phyloP scores from a whole-genome alignment of 2,797 vertebrate genomes.

The Salmo trutta region DNA sequence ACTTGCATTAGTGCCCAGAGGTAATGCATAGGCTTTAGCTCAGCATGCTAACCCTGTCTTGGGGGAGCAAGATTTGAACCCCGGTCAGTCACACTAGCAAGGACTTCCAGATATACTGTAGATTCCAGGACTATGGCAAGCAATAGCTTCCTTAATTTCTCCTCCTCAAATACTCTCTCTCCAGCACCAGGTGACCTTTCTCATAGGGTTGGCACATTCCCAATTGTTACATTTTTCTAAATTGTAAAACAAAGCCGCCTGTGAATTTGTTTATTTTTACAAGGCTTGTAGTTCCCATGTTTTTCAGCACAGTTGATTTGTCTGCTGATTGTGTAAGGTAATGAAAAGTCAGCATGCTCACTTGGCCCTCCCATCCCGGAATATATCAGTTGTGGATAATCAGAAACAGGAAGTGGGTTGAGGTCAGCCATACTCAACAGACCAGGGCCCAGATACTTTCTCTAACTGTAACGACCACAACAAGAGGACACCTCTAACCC shows the following conservation, averaged over 20 bases:
- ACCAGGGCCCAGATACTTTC: constrained; percentile 34
- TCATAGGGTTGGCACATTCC: neutral
- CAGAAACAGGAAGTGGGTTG: constrained; percentile 32
- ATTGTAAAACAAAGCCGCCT: neutral
- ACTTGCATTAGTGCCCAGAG: neutral
- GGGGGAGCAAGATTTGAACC: no score
- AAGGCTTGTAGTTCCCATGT: neutral
- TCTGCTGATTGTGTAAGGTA: constrained; percentile 1
- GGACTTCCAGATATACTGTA: neutral
- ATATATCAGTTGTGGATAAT: constrained; percentile 1
- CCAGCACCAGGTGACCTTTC: neutral
- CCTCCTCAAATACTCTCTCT: neutral
- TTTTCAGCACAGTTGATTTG: neutral
- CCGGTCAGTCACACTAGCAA: neutral
- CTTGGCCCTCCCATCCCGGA: constrained; percentile 16
- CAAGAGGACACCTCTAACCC: neutral
- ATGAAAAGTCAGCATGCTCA: neutral
- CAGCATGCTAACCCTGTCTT: neutral
- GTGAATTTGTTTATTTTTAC: neutral
- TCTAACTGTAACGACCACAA: constrained; percentile 14
- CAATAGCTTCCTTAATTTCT: neutral
- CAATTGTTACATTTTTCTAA: neutral
- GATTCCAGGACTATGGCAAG: neutral
- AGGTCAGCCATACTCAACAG: constrained; percentile 20
- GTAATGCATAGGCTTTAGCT: neutral